Base-by-base conservation (phyloP, 2,888 invertebrate species). In the Apeira syringaria region DNA sequence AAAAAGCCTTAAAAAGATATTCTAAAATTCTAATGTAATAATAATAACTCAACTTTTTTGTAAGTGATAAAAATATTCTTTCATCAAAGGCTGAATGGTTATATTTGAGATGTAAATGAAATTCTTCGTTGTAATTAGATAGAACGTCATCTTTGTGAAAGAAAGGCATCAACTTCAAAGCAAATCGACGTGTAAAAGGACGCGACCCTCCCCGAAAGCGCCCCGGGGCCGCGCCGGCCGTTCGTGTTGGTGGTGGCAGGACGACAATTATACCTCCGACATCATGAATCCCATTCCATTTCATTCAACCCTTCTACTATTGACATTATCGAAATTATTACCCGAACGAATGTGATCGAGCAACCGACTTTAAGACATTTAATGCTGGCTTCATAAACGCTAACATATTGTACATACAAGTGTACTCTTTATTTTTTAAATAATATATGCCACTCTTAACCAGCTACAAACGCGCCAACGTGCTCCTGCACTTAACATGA, bases 321-420 rank as follows among this genome's bases (percentile, higher is more conserved):
- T 58, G 58, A 65, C 59, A 57, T 56, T 65, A 57, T 61, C 56
- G 52, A 25, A 6, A 20, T 52, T 45, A 51, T 47, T 50, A 52
- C 31, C 24, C 30, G 39, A 34, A 38, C 27, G 31, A 28, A 4
- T 3, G 15, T 7, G 20, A 20, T 2, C 7, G 20, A 53, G 54
- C 56, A n/a, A n/a, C n/a, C n/a, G 53, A 51, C 49, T 48, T 50
- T 38, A 50, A 63, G 68, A 56, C 58, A 58, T 59, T 59, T 59
- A 57, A 51, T 50, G 57, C 53, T 50, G 49, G 54, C 67, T 64
- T n/a, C n/a, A n/a, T n/a, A n/a, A n/a, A n/a, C n/a, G n/a, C n/a
- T n/a, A n/a, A n/a, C n/a, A n/a, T n/a, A n/a, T n/a, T n/a, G n/a
- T n/a, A n/a, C n/a, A n/a, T n/a, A n/a, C n/a, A n/a, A n/a, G n/a